Evolutionary conservation across 2,797 vertebrate species (phyloP).

Genomic region (Lutjanus argentimaculatus): DNA sequence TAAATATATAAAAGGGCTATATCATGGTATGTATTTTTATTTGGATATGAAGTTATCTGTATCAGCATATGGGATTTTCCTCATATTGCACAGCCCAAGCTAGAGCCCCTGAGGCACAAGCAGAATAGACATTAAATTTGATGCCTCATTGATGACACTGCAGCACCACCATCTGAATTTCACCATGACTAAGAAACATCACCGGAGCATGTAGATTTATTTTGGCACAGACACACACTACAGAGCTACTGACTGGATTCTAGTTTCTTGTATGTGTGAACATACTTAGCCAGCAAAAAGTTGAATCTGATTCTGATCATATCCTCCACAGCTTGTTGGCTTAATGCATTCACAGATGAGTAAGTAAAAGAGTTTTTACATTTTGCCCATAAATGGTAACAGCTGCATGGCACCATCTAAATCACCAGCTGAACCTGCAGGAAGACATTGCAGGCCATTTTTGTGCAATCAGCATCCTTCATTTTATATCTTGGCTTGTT

Average conservation of each 20-base stretch:
- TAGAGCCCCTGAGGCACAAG: too few relatives aligned
- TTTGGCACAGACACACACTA: background rate
- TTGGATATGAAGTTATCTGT: too few relatives aligned
- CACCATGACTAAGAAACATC: constrained; percentile 13
- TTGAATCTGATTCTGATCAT: constrained; percentile 6
- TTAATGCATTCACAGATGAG: constrained; percentile 1
- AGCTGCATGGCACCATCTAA: constrained; percentile 10
- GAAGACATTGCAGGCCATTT: background rate
- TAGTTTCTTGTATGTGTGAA: background rate
- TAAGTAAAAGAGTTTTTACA: constrained; percentile 5
- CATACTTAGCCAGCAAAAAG: background rate
- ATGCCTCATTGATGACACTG: background rate
- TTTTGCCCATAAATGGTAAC: constrained; percentile 43
- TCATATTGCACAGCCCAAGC: too few relatives aligned
- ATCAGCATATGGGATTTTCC: too few relatives aligned
- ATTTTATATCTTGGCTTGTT: constrained; percentile 21
- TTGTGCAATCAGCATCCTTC: constrained; percentile 14
- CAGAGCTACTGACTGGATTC: background rate
- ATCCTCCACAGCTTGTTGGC: background rate
- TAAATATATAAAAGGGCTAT: too few relatives aligned
- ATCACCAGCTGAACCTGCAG: background rate
- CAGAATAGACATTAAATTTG: background rate
- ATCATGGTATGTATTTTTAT: too few relatives aligned
- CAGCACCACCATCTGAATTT: background rate
- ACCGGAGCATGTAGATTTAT: background rate